Evolutionary conservation across 2,888 invertebrate species (phyloP), one percentile per base, ranked within the genome.

Genomic region (Anoplius nigerrimus): DNA sequence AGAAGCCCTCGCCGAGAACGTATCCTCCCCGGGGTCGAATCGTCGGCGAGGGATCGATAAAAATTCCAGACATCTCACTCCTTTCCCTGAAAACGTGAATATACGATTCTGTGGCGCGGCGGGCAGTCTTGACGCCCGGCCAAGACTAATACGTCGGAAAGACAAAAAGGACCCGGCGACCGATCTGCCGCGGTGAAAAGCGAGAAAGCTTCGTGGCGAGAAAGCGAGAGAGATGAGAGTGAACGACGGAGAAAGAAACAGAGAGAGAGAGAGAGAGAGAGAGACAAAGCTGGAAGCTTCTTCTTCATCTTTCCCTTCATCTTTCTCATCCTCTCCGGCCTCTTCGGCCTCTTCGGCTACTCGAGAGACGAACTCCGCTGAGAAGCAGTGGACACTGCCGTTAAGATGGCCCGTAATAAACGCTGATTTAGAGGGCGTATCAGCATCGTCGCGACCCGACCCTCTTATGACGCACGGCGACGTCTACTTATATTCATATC

Each of bases 21-120:
- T n/a, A n/a, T n/a, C n/a, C n/a, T n/a, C n/a, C n/a, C n/a, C n/a
- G n/a, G n/a, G n/a, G n/a, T n/a, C n/a, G n/a, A n/a, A n/a, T n/a
- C n/a, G n/a, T n/a, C n/a, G n/a, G n/a, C n/a, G 45, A 63, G 56
- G 74, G 72, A 80, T 79, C 76, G 74, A 78, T 82, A 82, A 81
- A 81, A 78, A 82, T 82, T 81, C 83, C 80, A 76, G 75, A 84
- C 84, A 83, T 84, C 84, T 84, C 81, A 82, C 81, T 83, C 72
- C 69, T 69, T 66, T 69, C 68, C 69, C 66, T 53, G 74, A 79
- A 80, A 77, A 72, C 48, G 66, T 70, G 75, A 64, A 68, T 76
- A 72, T 69, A 80, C 72, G 73, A 62, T 74, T 73, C 69, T 58
- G 66, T 69, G 67, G 62, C 69, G 22, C 75, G 57, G 67, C 78